phyloP scores from a whole-genome alignment of 2,113 vertebrate genomes.

The Myiozetetes cayanensis region DNA sequence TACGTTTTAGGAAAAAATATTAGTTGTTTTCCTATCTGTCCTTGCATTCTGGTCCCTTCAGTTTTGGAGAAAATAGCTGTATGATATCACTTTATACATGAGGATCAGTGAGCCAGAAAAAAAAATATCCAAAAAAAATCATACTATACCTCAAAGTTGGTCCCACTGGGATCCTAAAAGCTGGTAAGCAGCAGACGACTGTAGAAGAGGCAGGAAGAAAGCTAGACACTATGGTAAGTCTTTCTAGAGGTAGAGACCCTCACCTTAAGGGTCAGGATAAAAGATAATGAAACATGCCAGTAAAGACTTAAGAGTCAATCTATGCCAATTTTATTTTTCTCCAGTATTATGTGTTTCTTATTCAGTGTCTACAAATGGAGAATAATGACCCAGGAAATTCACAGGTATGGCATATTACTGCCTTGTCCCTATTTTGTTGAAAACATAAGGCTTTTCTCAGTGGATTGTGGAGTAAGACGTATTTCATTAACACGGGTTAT shows the following conservation, averaged over 20 bases:
- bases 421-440: neutral
- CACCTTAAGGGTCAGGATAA: neutral
- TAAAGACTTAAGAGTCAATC: neutral
- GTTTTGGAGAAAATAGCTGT: neutral
- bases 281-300: neutral
- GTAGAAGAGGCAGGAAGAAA: conserved; percentile 37
- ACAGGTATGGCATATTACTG: neutral
- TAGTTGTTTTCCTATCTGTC: conserved; percentile 33
- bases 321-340: neutral
- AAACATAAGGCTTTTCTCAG: neutral
- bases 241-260: neutral
- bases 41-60: neutral
- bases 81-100: neutral
- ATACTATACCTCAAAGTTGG: neutral
- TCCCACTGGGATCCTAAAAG: conserved; percentile 16
- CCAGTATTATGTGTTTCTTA: neutral
- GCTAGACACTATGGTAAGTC: conserved; percentile 8
- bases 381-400: neutral
- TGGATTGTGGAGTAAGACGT: accelerated
- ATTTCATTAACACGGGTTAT: neutral
- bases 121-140: accelerated
- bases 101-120: neutral
- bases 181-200: conserved; percentile 23
- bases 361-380: neutral
- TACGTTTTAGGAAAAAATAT: conserved; percentile 21